Base-by-base conservation (phyloP, 53 echinoderm and acorn worm species). In the Mesocentrotus franciscanus region DNA sequence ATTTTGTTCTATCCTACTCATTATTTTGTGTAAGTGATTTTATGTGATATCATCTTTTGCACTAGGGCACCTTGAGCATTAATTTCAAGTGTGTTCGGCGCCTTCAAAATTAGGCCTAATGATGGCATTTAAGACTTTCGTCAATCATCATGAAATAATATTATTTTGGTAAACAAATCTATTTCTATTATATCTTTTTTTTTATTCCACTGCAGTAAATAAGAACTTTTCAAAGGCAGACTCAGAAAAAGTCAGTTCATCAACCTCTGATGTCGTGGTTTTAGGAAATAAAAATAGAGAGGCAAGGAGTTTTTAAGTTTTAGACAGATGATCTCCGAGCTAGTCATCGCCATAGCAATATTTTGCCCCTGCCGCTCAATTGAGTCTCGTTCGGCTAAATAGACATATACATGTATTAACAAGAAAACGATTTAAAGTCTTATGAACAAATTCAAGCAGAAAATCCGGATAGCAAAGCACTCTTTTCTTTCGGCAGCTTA, bases 371-470 rank as follows among this genome's bases (percentile, higher is more conserved):
- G 29, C 9, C 55, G 49, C 84, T 84, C 49, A 84, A 84, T 84
- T 84, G 84, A 87, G 27, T 15, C 56, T 39, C 87, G 29, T 27
- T 58, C 87, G 10, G 9, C 57, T 87, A 58, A 87, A 87, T 59
- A n/a, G 87, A 87, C 29, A 56, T 85, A n/a, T 59, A 87, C 29
- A 56, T 85, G 57, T 56, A 87, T n/a, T 87, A 59, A 56, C 87
- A 87, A 87, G 87, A 11, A 87, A 87, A 87, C 87, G 57, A 87
- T 22, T 27, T 17, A 11, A n/a, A 87, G 27, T 57, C n/a, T 57
- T 58, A 87, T n/a, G 22, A 87, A 87, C 87, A 87, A 87, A 87
- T 27, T 58, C 87, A 87, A 87, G 57, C 87, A 87, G 10, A 87
- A 87, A 87, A 87, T 57, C 58, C 4, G n/a, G 87, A n/a, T 12